Conservation (phyloP, 92 coral and sea anemone species). For the Isaurus tuberculatus region DNA sequence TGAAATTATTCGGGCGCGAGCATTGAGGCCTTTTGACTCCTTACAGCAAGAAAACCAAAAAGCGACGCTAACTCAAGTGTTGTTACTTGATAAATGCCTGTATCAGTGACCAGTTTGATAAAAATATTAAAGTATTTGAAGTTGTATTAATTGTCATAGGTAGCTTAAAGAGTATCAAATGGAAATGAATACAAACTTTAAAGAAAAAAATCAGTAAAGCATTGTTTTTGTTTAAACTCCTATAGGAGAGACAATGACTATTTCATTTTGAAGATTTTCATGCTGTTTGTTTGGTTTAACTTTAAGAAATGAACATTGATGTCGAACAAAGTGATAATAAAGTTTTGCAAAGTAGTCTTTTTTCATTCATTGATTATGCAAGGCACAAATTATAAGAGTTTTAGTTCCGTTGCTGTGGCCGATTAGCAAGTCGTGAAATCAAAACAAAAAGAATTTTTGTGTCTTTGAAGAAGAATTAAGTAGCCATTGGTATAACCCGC, state of each 20-base stretch:
- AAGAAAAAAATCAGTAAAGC: not conserved
- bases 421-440: not conserved
- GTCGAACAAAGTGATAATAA: not conserved
- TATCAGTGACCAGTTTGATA: not conserved
- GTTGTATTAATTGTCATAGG: not conserved
- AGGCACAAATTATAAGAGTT: not conserved
- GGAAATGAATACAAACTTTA: not conserved
- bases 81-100: not conserved
- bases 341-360: not conserved
- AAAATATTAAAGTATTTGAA: not conserved
- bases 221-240: not conserved
- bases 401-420: conserved; percentile 15
- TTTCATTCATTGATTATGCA: conserved; percentile 8
- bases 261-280: not conserved
- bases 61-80: not conserved
- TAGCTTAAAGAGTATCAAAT: not conserved
- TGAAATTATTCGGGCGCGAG: no score
- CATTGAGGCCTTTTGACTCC: not conserved
- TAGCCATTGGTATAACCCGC: conserved; percentile 4
- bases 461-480: not conserved
- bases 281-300: not conserved
- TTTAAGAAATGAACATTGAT: not conserved
- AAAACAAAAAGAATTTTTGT: conserved; percentile 6
- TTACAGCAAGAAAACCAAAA: not conserved
- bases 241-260: not conserved